A percentile compares a stretch with the other conserved stretches of the same genome.
Conservation (phyloP, 2,113 vertebrate species). For the Callipepla squamata region DNA sequence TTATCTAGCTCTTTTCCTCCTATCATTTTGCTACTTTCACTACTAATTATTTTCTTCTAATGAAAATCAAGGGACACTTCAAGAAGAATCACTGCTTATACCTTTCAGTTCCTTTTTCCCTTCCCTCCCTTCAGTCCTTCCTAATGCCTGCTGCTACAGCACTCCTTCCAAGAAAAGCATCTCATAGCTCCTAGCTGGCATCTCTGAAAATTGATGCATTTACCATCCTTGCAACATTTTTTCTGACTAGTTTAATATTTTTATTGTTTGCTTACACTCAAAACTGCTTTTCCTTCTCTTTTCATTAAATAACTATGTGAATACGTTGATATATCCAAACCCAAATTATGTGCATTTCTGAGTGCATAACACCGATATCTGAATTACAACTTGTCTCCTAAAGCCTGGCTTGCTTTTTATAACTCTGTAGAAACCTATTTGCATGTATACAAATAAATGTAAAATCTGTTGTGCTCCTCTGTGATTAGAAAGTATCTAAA, state of each 20-base stretch:
- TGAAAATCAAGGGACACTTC: conserved; percentile 10
- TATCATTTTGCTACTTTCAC: neutral
- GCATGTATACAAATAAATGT: neutral
- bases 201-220: neutral
- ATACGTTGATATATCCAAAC: neutral
- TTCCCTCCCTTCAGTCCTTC: neutral
- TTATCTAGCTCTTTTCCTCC: neutral
- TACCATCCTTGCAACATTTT: neutral
- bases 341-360: neutral
- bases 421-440: neutral
- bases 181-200: neutral
- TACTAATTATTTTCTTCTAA: conserved; percentile 6
- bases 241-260: neutral
- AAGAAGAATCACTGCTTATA: conserved; percentile 7
- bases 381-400: neutral
- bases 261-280: neutral
- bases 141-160: neutral
- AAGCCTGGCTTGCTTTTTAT: neutral
- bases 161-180: neutral
- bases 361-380: neutral
- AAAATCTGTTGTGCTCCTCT: neutral
- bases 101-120: neutral
- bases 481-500: neutral
- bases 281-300: neutral
- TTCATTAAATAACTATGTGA: neutral